Evolutionary conservation across 1,140 invertebrate species (phyloP).

Genomic region (Aradophagus sp.): DNA sequence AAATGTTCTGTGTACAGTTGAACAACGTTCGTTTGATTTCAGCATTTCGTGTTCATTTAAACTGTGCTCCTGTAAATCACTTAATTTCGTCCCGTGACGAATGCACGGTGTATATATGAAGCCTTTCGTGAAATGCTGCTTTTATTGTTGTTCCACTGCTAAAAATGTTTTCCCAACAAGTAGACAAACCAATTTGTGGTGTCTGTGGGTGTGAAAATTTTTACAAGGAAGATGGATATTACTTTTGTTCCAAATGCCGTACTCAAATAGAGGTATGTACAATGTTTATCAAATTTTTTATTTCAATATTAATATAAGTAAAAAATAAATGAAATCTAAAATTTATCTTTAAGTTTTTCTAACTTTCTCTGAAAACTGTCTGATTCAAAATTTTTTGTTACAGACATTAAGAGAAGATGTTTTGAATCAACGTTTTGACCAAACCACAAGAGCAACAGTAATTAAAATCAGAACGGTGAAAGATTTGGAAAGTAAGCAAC

Average conservation of each 20-base stretch:
- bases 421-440: constrained; percentile 59
- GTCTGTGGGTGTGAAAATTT: constrained; percentile 63
- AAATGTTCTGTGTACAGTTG: too few relatives aligned
- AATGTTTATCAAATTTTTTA: neutral
- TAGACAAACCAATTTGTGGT: neutral
- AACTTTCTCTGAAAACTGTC: neutral
- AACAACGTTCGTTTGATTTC: too few relatives aligned
- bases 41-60: too few relatives aligned
- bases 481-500: constrained; percentile 15
- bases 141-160: too few relatives aligned
- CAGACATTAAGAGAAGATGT: constrained; percentile 73
- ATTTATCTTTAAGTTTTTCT: constrained; percentile 1
- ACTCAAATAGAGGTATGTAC: constrained; percentile 73
- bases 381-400: constrained; percentile 1
- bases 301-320: neutral
- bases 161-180: neutral
- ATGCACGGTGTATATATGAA: too few relatives aligned
- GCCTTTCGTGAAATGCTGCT: too few relatives aligned
- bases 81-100: too few relatives aligned
- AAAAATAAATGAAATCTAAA: neutral
- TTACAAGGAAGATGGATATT: constrained; percentile 73
- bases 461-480: constrained; percentile 47
- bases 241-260: constrained; percentile 76
- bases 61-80: too few relatives aligned
- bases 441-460: constrained; percentile 49